Evolutionary conservation across 2,888 invertebrate species (phyloP).

Genomic region (Torymus tubicola): DNA sequence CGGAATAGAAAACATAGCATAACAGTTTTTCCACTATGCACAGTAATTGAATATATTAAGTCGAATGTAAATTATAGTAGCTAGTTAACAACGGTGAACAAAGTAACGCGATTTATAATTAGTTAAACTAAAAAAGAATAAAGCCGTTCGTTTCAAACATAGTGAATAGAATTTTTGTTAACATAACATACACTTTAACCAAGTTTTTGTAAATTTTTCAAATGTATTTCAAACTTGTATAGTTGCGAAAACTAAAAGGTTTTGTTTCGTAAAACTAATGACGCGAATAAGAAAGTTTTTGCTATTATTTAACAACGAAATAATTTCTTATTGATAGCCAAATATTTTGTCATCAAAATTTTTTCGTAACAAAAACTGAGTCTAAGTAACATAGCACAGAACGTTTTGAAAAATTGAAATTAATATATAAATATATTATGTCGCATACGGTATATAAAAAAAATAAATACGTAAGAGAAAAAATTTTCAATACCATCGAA

Average conservation of each 20-base stretch:
- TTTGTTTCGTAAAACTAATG: too few relatives aligned
- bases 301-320: too few relatives aligned
- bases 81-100: slow-evolving; percentile 24
- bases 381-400: too few relatives aligned
- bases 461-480: background rate
- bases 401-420: too few relatives aligned
- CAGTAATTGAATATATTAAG: slow-evolving; percentile 5
- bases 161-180: background rate
- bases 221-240: too few relatives aligned
- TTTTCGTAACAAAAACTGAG: too few relatives aligned
- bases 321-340: too few relatives aligned
- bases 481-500: background rate
- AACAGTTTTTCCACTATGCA: slow-evolving; percentile 21
- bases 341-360: too few relatives aligned
- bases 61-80: slow-evolving; percentile 19
- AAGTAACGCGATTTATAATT: slow-evolving; percentile 30
- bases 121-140: slow-evolving; percentile 21
- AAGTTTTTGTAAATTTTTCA: slow-evolving; percentile 13
- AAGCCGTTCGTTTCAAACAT: background rate
- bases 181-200: slow-evolving; percentile 8
- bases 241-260: too few relatives aligned
- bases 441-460: background rate
- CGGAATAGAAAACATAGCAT: slow-evolving; percentile 40
- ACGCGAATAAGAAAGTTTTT: too few relatives aligned
- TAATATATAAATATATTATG: background rate